Percentiles rank a stretch among this genome's conserved stretches.
These are phyloP conservation scores for Carpatolechia fugitivella DNA, from an alignment of 2,888 invertebrate genomes.

Conservation along the genomic window DNA sequence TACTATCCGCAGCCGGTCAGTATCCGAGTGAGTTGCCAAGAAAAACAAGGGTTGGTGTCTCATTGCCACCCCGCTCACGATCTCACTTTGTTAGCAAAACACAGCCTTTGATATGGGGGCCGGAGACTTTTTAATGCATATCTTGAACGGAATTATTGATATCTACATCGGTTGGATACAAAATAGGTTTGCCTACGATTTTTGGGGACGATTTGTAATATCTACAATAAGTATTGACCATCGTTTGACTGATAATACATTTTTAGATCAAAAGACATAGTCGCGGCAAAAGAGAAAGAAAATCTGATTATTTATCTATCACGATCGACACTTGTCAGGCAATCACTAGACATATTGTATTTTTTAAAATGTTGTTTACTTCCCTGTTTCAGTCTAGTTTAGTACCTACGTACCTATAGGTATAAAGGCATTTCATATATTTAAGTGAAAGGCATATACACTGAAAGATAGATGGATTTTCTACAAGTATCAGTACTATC, in stretches of 20 bases:
- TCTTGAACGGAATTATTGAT: conserved; percentile 71
- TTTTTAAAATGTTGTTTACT: too few relatives aligned
- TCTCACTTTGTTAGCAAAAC: conserved; percentile 76
- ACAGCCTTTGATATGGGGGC: conserved; percentile 64
- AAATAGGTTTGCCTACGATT: conserved; percentile 52
- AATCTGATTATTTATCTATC: too few relatives aligned
- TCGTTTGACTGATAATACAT: not conserved
- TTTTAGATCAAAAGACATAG: too few relatives aligned
- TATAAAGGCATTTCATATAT: too few relatives aligned
- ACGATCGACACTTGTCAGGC: too few relatives aligned
- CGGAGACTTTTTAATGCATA: conserved; percentile 74
- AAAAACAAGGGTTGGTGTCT: conserved; percentile 69
- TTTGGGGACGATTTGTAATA: conserved; percentile 24
- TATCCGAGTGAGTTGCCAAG: conserved; percentile 63
- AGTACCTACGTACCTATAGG: too few relatives aligned
- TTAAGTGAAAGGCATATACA: too few relatives aligned
- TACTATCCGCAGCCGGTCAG: conserved; percentile 48
- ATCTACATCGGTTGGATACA: conserved; percentile 40
- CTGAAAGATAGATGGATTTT: too few relatives aligned
- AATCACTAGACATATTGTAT: too few relatives aligned
- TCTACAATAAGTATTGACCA: not conserved
- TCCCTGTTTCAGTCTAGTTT: too few relatives aligned
- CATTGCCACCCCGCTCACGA: conserved; percentile 68
- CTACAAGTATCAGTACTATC: too few relatives aligned
- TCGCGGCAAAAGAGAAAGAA: too few relatives aligned